A percentile compares a stretch with the other conserved stretches of the same genome.
Conservation (phyloP, 2,113 vertebrate species). For the Chlorodrepanis virens region DNA sequence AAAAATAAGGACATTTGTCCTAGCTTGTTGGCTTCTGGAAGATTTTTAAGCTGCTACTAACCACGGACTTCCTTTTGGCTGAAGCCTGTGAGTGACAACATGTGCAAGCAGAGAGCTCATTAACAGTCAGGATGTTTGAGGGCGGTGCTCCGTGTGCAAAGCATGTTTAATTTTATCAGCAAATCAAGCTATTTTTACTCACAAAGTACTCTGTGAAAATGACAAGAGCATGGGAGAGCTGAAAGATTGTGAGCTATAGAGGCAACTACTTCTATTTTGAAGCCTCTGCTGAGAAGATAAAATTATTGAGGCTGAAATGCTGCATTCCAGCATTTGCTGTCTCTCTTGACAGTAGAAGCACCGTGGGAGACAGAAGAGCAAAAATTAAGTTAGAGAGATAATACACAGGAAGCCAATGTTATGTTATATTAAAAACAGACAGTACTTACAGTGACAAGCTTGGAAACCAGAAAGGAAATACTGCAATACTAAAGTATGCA, state of each 20-base stretch:
- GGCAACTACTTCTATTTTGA: constrained; percentile 21
- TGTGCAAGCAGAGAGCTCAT: neutral
- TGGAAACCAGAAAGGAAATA: constrained; percentile 32
- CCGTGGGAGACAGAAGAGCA: neutral
- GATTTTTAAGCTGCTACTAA: constrained; percentile 12
- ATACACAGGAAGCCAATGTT: constrained; percentile 49
- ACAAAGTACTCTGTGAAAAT: neutral
- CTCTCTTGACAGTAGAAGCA: constrained; percentile 2
- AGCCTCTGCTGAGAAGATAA: constrained; percentile 2
- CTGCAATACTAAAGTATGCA: neutral
- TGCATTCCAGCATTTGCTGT: neutral
- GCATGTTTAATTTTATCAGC: constrained; percentile 50
- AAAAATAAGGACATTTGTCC: neutral
- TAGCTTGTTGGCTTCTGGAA: neutral
- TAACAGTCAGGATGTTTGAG: constrained; percentile 42
- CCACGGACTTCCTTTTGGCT: constrained; percentile 31
- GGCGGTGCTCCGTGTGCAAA: neutral
- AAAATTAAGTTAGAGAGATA: constrained; percentile 28
- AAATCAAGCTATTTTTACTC: constrained; percentile 54
- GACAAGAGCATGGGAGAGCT: neutral
- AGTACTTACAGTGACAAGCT: neutral
- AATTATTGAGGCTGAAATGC: constrained; percentile 4
- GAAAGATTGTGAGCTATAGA: neutral
- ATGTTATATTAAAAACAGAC: constrained; percentile 33
- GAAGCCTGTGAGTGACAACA: neutral